A percentile compares a stretch with the other conserved stretches of the same genome.
These are phyloP conservation scores for Emydocephalus ijimae DNA, from an alignment of 2,113 vertebrate genomes.

Conservation along the genomic window DNA sequence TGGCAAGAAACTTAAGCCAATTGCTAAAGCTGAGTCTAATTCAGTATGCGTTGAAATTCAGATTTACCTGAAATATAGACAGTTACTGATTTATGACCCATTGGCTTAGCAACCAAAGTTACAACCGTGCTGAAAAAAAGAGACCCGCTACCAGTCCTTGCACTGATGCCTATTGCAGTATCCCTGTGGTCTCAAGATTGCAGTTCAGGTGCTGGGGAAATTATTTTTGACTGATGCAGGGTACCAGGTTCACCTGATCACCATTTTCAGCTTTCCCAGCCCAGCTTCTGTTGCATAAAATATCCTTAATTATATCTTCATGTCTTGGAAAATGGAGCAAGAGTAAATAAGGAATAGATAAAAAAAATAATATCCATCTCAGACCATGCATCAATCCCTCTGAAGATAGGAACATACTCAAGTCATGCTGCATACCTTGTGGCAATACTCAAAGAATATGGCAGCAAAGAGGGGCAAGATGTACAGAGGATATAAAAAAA, in stretches of 20 bases:
- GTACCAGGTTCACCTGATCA: background rate
- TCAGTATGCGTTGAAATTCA: background rate
- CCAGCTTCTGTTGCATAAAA: background rate
- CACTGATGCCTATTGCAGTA: background rate
- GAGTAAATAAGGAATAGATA: background rate
- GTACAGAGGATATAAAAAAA: background rate
- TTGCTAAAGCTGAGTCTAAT: background rate
- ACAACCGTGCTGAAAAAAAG: too few relatives aligned
- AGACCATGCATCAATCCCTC: background rate
- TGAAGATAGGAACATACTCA: background rate
- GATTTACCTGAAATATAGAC: background rate
- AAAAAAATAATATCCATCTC: background rate
- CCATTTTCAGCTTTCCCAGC: too few relatives aligned
- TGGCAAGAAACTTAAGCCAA: background rate
- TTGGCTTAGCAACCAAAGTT: too few relatives aligned
- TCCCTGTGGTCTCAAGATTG: background rate
- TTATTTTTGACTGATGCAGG: background rate
- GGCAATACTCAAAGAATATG: background rate
- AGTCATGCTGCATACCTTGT: background rate
- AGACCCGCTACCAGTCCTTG: too few relatives aligned
- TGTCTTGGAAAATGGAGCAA: background rate
- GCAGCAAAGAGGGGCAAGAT: background rate
- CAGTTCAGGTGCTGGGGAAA: background rate
- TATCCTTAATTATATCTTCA: too few relatives aligned
- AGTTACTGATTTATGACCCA: too few relatives aligned